Conservation (phyloP, 2,797 vertebrate species). For the Neosilurus hyrtlii region DNA sequence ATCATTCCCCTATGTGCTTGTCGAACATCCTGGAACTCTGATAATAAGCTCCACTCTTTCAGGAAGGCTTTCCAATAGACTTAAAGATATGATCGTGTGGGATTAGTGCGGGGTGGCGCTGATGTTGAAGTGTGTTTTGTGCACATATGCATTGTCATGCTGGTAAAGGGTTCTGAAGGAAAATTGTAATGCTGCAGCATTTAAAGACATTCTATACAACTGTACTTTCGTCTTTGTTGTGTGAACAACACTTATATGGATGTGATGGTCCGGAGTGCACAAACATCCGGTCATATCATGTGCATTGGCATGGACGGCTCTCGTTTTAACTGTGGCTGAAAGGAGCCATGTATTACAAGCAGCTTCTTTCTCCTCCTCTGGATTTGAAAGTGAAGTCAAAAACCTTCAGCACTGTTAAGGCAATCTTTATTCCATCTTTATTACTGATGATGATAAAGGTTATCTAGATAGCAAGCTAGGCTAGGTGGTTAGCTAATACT, state of each 20-base stretch:
- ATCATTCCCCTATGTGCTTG: background rate
- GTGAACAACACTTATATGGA: background rate
- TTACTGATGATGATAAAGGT: background rate
- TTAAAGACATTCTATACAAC: background rate
- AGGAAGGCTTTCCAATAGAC: background rate
- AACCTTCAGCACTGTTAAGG: background rate
- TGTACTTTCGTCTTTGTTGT: background rate
- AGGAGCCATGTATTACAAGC: background rate
- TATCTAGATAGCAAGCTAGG: background rate
- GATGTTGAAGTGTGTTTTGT: background rate
- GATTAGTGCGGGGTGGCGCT: background rate
- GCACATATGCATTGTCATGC: background rate
- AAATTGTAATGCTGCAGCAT: background rate
- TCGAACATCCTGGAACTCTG: background rate
- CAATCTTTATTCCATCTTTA: slow-evolving; percentile 12
- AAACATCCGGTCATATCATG: background rate
- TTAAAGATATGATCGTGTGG: background rate
- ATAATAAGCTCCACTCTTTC: background rate
- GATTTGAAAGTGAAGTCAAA: background rate
- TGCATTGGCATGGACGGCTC: background rate
- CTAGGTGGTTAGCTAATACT: background rate
- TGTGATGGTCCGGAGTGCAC: background rate
- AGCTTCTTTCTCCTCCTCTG: background rate
- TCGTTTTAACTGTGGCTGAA: background rate
- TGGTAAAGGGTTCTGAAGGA: background rate